Conservation (phyloP, 2,113 vertebrate genomes). For the Misgurnus mizolepis region DNA sequence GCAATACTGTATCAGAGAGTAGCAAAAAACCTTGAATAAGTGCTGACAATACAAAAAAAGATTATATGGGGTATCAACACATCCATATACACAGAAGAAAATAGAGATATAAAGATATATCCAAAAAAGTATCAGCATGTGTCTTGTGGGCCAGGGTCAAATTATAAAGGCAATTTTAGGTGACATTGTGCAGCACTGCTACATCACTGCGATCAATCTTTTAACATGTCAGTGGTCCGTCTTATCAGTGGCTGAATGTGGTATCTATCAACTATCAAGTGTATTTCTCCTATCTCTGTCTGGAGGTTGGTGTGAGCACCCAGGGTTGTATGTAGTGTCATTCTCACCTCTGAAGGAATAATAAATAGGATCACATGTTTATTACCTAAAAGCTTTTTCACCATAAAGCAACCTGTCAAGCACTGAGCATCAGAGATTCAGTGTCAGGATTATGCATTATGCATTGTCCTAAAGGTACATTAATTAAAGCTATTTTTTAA, state of each 20-base stretch:
- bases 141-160: background rate
- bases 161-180: background rate
- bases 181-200: background rate
- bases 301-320: background rate
- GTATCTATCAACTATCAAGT: too few relatives aligned
- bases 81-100: background rate
- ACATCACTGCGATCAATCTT: background rate
- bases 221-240: background rate
- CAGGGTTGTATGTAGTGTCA: background rate
- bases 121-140: background rate
- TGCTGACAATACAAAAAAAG: background rate
- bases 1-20: too few relatives aligned
- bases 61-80: background rate
- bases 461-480: background rate
- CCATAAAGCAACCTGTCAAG: background rate
- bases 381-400: background rate
- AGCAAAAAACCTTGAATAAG: background rate
- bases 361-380: background rate
- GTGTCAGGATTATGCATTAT: slow-evolving; percentile 2
- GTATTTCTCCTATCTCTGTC: background rate
- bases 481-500: background rate
- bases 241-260: background rate
- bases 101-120: background rate
- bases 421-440: background rate
- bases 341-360: background rate